Conservation (phyloP, 2,797 vertebrate species). For the Argya squamiceps region DNA sequence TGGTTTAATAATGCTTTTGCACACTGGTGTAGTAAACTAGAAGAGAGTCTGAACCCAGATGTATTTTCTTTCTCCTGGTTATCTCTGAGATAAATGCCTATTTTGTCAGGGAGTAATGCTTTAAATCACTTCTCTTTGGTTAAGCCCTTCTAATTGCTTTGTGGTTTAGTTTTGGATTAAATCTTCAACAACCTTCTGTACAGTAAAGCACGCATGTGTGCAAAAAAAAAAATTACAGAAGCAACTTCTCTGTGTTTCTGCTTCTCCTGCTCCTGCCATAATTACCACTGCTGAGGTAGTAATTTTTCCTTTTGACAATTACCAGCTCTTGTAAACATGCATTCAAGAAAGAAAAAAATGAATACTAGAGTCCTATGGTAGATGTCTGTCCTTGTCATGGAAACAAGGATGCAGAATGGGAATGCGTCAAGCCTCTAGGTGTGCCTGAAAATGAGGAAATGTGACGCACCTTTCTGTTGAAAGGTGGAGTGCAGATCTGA, state of each 20-base stretch:
- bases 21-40: rapidly evolving
- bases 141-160: not conserved
- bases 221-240: not conserved
- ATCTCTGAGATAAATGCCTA: not conserved
- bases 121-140: not conserved
- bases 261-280: not conserved
- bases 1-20: not conserved
- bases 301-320: not conserved
- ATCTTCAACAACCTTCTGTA: not conserved
- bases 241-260: not conserved
- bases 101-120: not conserved
- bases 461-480: not conserved
- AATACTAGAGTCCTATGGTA: not conserved
- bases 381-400: not conserved
- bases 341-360: not conserved
- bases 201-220: rapidly evolving
- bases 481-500: not conserved
- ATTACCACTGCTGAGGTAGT: not conserved
- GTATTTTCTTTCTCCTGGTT: not conserved
- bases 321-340: not conserved
- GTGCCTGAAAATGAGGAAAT: not conserved
- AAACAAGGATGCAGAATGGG: not conserved
- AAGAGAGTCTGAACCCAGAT: not conserved
- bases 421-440: not conserved
- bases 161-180: not conserved